Evolutionary conservation across 2,113 vertebrate genomes (phyloP), one percentile per base, ranked within the genome.

Genomic region (Misgurnus anguillicaudatus): DNA sequence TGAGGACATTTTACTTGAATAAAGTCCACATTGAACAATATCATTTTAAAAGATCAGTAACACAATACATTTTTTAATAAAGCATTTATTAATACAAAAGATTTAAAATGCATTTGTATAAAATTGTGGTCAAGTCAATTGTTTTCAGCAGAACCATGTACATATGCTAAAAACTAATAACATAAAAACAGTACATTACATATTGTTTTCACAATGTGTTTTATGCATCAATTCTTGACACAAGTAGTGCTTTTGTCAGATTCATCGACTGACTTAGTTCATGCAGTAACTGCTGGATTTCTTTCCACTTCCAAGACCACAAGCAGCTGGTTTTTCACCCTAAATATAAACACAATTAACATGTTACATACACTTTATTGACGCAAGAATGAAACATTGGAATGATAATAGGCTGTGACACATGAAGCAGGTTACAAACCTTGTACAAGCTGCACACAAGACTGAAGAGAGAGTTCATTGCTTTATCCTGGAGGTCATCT

Each of bases 401-500:
- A 21, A 47, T 55, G 83, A 84, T 66, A 84, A 42, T 24, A 86
- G 86, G 42, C 82, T n/a, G 24, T 5, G 39, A 38, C 0, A 14
- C 0, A 16, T 79, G 13, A 17, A 62, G 8, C 3, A 36, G 6
- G 38, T n/a, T 47, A 58, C 88, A 88, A 75, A 95, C 95, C 94
- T 93, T 89, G 75, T 95, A 97, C 78, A 91, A 78, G 45, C 11
- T 85, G 77, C 95, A 97, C 67, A 96, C 86, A 24, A 97, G 87
- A 8, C 4, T 69, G 79, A 93, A 88, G 39, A 96, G 91, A 0
- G 93, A 91, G 0, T 0, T 0, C 82, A 86, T 41, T 0, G 95
- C 94, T 75, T 91, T 85, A 0, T 51, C 0, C 88, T 96, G 87
- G 19, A 93, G 84, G 0, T 89, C 83, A 0, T 92, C 92, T 1